Base-by-base conservation (phyloP, 2,113 vertebrate genomes). In the Piaya cayana region DNA sequence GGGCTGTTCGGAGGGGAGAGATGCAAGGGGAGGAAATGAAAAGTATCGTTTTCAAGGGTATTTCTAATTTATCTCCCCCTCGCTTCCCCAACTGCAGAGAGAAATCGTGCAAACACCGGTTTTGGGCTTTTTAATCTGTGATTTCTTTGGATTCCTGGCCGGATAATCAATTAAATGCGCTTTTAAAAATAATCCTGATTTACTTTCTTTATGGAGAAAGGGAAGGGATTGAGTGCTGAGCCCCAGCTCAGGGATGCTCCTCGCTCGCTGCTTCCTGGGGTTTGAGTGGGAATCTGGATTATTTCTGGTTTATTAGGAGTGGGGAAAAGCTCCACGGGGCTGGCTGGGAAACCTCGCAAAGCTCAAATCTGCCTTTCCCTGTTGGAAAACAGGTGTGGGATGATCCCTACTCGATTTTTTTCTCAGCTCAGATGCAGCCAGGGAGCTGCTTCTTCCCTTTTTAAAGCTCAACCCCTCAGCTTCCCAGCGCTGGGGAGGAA, bases 41-140 rank as follows among this genome's bases (percentile, higher is more conserved):
- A 94, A 67, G 67, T 34, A 80, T 75, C 67, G 25, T 92, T 93
- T 88, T 9, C 82, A 56, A 56, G 53, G 71, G n/a, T 80, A 92
- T 93, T 95, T 85, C 71, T 52, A 72, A 93, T 95, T 80, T 88
- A 39, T 88, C 58, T 95, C 71, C 45, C 36, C n/a, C 1, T 53
- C 72, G n/a, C n/a, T n/a, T 49, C 47, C 47, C 47, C 47, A 49
- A 22, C 47, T 49, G 47, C 47, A 49, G 47, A 19, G 16, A 49
- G 20, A 8, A 49, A 49, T 49, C 21, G 19, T 22, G 34, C 59
- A 2, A 42, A 14, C 27, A 8, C 39, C 6, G n/a, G n/a, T n/a
- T n/a, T n/a, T n/a, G n/a, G n/a, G n/a, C n/a, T n/a, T n/a, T n/a
- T n/a, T n/a, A n/a, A 4, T 12, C 53, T 69, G 13, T 8, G 20